Evolutionary conservation across 2,888 invertebrate species (phyloP).

Genomic region (Trichogramma dendrolimi): DNA sequence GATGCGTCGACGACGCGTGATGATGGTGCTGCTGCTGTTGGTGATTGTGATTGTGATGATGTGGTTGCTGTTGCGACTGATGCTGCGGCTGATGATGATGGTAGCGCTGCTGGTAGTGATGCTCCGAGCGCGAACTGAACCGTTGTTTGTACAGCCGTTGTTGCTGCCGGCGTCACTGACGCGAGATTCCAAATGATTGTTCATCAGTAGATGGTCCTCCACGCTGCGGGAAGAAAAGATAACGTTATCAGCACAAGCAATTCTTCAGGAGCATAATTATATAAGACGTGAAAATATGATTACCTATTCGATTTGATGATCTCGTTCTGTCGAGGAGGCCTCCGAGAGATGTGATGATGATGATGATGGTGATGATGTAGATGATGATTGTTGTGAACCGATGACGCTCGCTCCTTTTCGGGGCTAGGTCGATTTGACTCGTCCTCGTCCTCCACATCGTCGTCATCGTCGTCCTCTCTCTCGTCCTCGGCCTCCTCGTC

Average conservation of each 20-base stretch:
- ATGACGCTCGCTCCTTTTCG: slow-evolving; percentile 33
- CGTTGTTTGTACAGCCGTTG: slow-evolving; percentile 7
- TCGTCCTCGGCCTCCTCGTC: slow-evolving; percentile 19
- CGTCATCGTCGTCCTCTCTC: slow-evolving; percentile 24
- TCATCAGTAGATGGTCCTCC: slow-evolving; percentile 44
- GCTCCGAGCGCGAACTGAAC: background rate
- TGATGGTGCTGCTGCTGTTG: slow-evolving; percentile 16
- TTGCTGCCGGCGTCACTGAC: background rate
- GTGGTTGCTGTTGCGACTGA: slow-evolving; percentile 15
- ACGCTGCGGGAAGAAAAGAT: slow-evolving; percentile 34
- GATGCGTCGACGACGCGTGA: slow-evolving; percentile 6
- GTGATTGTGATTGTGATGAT: background rate
- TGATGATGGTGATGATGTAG: slow-evolving; percentile 30
- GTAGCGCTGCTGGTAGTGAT: background rate
- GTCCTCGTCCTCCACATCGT: slow-evolving; percentile 27
- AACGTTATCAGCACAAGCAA: background rate
- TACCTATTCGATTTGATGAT: slow-evolving; percentile 42
- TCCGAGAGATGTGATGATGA: slow-evolving; percentile 40
- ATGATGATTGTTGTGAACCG: slow-evolving; percentile 31
- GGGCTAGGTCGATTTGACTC: slow-evolving; percentile 33
- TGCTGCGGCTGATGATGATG: slow-evolving; percentile 15
- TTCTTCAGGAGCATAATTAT: background rate
- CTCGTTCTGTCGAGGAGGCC: slow-evolving; percentile 40
- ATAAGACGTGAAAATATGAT: too few relatives aligned
- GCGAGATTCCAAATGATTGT: slow-evolving; percentile 22